Evolutionary conservation across 2,113 vertebrate species (phyloP).

Genomic region (Helogale parvula): DNA sequence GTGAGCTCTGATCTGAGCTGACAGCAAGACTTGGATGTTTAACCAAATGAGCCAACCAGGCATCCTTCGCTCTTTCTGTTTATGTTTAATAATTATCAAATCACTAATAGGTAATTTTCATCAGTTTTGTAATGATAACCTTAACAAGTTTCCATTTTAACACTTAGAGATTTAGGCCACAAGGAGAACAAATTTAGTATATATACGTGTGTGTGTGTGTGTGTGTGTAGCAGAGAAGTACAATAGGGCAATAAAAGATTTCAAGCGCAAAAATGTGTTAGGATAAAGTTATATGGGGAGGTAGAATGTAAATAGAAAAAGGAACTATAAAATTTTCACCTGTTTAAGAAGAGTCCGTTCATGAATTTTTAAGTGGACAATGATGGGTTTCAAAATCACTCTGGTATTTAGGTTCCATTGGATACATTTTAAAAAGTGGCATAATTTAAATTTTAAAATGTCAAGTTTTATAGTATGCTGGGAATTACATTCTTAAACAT

Average conservation of each 20-base stretch:
- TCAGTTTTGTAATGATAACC: neutral
- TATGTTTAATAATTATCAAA: neutral
- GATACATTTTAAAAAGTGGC: neutral
- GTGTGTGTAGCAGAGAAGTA: neutral
- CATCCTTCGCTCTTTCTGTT: neutral
- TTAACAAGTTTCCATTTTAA: constrained; percentile 3
- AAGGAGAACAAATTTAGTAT: neutral
- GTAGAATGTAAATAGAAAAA: neutral
- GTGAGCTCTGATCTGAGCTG: too few relatives aligned
- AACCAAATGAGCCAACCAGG: too few relatives aligned
- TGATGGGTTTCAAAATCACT: neutral
- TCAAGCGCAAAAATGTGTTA: neutral
- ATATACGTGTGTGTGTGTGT: neutral
- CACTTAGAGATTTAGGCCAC: neutral
- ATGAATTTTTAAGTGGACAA: constrained; percentile 19
- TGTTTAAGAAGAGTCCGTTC: neutral
- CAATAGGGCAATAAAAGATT: neutral
- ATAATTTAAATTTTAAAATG: constrained; percentile 49
- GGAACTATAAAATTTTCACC: neutral
- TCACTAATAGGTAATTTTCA: neutral
- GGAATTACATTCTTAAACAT: neutral
- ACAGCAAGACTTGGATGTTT: too few relatives aligned
- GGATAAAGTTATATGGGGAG: neutral
- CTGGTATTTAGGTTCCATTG: neutral
- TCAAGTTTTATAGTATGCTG: neutral